Conservation (phyloP, 35 echinoderm and acorn worm genomes). For the Apostichopus californicus region DNA sequence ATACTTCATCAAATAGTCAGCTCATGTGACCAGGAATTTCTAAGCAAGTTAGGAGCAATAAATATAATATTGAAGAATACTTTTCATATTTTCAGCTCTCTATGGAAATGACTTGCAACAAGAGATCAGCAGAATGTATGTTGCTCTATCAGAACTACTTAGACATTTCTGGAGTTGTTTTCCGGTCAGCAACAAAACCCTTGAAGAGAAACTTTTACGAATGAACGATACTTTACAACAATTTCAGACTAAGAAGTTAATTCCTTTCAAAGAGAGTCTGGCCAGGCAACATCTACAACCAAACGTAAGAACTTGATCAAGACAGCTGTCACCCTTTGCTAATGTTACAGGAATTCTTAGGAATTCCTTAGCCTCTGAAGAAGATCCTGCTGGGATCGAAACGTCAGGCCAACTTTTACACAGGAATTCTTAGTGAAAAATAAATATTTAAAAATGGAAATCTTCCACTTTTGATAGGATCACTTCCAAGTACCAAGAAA, state of each 20-base stretch:
- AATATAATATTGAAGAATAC: background rate
- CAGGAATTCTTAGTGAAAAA: too few relatives aligned
- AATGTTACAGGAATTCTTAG: too few relatives aligned
- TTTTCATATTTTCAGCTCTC: slow-evolving; percentile 67
- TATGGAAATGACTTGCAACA: slow-evolving; percentile 85
- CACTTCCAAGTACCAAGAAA: too few relatives aligned
- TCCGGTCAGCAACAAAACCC: slow-evolving; percentile 67
- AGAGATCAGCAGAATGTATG: slow-evolving; percentile 78
- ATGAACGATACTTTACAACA: slow-evolving; percentile 98
- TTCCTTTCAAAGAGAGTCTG: slow-evolving; percentile 79
- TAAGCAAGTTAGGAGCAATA: too few relatives aligned
- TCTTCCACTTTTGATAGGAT: too few relatives aligned
- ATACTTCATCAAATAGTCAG: too few relatives aligned
- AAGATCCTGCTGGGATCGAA: too few relatives aligned
- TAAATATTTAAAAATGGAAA: too few relatives aligned
- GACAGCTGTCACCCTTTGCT: background rate
- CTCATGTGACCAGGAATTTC: too few relatives aligned
- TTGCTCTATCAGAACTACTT: slow-evolving; percentile 72
- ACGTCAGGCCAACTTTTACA: too few relatives aligned
- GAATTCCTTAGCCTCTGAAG: too few relatives aligned
- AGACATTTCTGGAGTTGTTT: slow-evolving; percentile 95
- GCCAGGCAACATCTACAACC: slow-evolving; percentile 73
- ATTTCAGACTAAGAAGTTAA: slow-evolving; percentile 85
- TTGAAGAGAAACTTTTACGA: slow-evolving; percentile 84
- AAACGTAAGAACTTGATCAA: slow-evolving; percentile 71